These are phyloP conservation scores for Ypsolopha sequella DNA, from an alignment of 2,888 invertebrate genomes.

Conservation along the genomic window DNA sequence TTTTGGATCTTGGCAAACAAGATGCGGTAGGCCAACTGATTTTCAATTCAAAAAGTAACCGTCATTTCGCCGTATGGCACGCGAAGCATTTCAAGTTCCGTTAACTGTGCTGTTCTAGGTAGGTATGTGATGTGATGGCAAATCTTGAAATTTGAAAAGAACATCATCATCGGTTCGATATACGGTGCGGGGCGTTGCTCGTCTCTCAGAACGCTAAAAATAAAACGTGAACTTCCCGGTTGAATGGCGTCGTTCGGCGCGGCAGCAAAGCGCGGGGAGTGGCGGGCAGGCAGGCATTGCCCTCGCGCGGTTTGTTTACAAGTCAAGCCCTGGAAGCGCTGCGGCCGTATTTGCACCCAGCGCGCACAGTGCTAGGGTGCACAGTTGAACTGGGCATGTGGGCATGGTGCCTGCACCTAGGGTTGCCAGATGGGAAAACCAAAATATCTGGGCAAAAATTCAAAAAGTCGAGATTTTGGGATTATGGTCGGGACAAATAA, in stretches of 20 bases:
- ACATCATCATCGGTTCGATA: conserved; percentile 5
- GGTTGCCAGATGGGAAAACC: no score
- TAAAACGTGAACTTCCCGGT: conserved; percentile 68
- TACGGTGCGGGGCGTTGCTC: conserved; percentile 29
- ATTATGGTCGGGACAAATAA: no score
- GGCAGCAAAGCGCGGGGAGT: conserved; percentile 51
- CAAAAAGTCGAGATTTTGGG: no score
- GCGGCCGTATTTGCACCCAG: conserved; percentile 43
- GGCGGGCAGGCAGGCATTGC: conserved; percentile 58
- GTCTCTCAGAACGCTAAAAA: conserved; percentile 60
- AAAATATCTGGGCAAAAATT: no score
- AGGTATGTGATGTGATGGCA: background rate
- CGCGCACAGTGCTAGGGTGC: conserved; percentile 33
- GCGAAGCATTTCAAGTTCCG: background rate
- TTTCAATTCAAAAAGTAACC: no score
- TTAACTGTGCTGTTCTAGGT: background rate
- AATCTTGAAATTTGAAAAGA: background rate
- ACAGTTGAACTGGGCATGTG: conserved; percentile 25
- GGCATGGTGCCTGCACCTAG: conserved; percentile 20
- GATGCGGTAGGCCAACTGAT: no score
- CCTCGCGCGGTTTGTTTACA: conserved; percentile 69
- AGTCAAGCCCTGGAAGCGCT: conserved; percentile 31
- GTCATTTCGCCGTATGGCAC: background rate
- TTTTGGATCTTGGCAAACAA: no score
- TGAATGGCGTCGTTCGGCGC: conserved; percentile 58